Conservation (phyloP, 2,797 vertebrate genomes). For the Carapus acus region DNA sequence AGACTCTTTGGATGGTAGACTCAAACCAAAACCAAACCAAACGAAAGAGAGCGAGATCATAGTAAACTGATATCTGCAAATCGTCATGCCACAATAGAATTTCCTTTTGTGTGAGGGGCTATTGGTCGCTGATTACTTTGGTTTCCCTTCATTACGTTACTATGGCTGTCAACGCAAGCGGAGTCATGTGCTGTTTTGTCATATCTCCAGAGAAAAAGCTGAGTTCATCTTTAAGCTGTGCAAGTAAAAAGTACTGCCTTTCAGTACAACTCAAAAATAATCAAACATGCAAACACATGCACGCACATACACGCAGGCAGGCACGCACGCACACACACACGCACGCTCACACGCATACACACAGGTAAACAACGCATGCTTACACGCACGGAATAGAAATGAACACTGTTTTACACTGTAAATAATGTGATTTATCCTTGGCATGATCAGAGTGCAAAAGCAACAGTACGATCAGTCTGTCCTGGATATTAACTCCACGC, state of each 20-base stretch:
- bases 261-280: conserved; percentile 58
- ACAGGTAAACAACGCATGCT: conserved; percentile 57
- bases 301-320: conserved; percentile 25
- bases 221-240: conserved; percentile 36
- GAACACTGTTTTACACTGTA: conserved; percentile 50
- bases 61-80: not conserved
- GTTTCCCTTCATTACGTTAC: conserved; percentile 55
- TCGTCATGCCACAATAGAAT: not conserved
- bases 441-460: conserved; percentile 72
- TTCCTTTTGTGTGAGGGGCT: conserved; percentile 27
- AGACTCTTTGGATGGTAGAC: not conserved
- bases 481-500: conserved; percentile 35
- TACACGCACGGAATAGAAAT: conserved; percentile 45
- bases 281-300: conserved; percentile 59
- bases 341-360: conserved; percentile 40
- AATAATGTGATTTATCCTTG: conserved; percentile 70
- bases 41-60: not conserved
- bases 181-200: conserved; percentile 58
- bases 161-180: conserved; percentile 62
- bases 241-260: conserved; percentile 57
- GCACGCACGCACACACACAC: conserved; percentile 36
- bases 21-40: too few species aligned
- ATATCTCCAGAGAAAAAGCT: conserved; percentile 44
- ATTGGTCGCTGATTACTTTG: conserved; percentile 55
- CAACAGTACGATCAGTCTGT: conserved; percentile 54